Percentiles rank a stretch among this genome's conserved stretches.
Evolutionary conservation across 2,888 invertebrate species (phyloP).

Genomic region (Ptychoptera contaminata): DNA sequence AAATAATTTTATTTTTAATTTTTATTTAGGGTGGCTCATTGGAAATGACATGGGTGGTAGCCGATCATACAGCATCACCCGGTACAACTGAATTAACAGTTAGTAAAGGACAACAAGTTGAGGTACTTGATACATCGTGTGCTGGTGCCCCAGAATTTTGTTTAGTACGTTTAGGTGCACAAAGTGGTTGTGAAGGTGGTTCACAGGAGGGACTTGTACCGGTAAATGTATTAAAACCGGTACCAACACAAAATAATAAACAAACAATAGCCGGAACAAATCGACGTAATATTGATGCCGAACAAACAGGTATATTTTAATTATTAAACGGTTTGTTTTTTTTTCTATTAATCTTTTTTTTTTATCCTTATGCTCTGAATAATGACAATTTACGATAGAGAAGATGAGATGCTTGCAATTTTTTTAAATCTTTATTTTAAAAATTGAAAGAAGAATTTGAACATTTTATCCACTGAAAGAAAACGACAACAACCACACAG

Average conservation of each 20-base stretch:
- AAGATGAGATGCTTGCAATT: no score
- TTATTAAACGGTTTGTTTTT: no score
- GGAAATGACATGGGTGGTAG: slow-evolving; percentile 84
- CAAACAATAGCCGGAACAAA: slow-evolving; percentile 6
- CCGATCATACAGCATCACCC: slow-evolving; percentile 62
- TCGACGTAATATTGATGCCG: slow-evolving; percentile 19
- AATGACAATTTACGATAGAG: no score
- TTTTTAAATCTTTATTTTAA: no score
- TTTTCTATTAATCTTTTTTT: no score
- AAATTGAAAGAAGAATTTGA: no score
- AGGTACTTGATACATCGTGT: slow-evolving; percentile 63
- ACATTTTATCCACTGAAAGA: no score
- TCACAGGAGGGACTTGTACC: slow-evolving; percentile 69
- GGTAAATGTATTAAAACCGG: slow-evolving; percentile 58
- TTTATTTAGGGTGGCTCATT: slow-evolving; percentile 52
- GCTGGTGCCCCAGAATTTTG: slow-evolving; percentile 52
- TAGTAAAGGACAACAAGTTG: slow-evolving; percentile 84
- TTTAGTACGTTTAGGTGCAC: slow-evolving; percentile 46
- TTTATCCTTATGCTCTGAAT: no score
- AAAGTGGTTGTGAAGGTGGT: slow-evolving; percentile 32
- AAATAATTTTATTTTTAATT: slow-evolving; percentile 9
- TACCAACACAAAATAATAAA: slow-evolving; percentile 37
- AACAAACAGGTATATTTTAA: slow-evolving; percentile 20
- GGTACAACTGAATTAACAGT: slow-evolving; percentile 70
- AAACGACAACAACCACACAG: no score